Evolutionary conservation across 30 jellyfish, hydroid and myxozoan genomes (phyloP).

Genomic region (Nemopilema nomurai): DNA sequence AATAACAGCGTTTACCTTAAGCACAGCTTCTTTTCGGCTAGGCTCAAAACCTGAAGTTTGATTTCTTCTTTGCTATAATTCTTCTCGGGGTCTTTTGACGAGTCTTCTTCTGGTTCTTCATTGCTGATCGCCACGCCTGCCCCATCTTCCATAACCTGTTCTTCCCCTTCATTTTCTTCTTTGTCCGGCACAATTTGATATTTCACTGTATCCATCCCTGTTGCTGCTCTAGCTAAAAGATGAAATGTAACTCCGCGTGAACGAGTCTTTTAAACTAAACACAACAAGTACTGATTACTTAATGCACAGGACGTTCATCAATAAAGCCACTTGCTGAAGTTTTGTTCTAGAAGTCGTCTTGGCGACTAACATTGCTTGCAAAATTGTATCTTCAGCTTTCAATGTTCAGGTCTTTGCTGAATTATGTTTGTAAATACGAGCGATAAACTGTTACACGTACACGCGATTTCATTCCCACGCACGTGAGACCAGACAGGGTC

Average conservation of each 20-base stretch:
- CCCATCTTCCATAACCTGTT: not conserved
- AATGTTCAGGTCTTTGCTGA: not conserved
- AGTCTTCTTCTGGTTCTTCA: not conserved
- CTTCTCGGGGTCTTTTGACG: not conserved
- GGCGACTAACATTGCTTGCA: not conserved
- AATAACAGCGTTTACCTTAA: slow-evolving; percentile 27
- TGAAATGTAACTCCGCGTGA: not conserved
- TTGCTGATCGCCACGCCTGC: not conserved
- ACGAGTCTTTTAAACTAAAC: not conserved
- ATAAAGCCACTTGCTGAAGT: not conserved
- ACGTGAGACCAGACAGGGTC: not conserved
- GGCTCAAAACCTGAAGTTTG: not conserved
- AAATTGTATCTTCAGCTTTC: not conserved
- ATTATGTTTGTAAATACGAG: not conserved
- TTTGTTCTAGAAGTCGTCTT: not conserved
- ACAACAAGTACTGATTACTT: not conserved
- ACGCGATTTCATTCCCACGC: too few relatives aligned
- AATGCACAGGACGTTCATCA: not conserved
- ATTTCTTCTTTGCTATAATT: slow-evolving; percentile 23
- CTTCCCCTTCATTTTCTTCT: slow-evolving; percentile 23
- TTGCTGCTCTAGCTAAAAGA: not conserved
- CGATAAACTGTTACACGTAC: not conserved
- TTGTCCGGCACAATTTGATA: slow-evolving; percentile 3
- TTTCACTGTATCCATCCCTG: slow-evolving; percentile 8
- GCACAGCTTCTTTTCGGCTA: slow-evolving; percentile 24